phyloP scores from a whole-genome alignment of 2,888 invertebrate genomes.

The Theodoxus fluviatilis region DNA sequence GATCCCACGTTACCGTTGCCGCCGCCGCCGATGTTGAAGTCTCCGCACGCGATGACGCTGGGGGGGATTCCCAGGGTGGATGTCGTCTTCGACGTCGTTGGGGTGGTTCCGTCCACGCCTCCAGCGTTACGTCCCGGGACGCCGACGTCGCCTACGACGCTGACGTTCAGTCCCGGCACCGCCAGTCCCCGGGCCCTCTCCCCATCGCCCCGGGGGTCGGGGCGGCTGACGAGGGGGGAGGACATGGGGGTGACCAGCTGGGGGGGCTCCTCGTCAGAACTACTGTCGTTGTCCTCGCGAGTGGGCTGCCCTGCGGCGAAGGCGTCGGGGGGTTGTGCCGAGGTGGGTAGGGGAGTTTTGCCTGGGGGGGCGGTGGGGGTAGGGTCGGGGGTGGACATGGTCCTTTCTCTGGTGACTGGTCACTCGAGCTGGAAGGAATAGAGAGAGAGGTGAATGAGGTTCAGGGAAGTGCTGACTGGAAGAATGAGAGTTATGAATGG shows the following conservation, averaged over 20 bases:
- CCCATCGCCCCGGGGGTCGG: background rate
- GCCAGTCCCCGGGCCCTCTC: slow-evolving; percentile 21
- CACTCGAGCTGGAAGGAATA: too few species aligned
- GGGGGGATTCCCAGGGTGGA: background rate
- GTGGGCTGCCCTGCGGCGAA: too few species aligned
- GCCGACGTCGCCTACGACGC: background rate
- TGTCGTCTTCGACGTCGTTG: slow-evolving; percentile 18
- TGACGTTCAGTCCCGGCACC: too few species aligned
- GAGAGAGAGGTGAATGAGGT: too few species aligned
- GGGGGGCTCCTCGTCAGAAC: background rate
- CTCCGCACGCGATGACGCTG: slow-evolving; percentile 1
- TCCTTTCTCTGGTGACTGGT: too few species aligned
- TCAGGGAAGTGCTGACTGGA: too few species aligned
- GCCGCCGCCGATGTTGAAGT: slow-evolving; percentile 15
- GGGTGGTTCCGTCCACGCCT: background rate
- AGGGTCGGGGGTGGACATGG: too few species aligned
- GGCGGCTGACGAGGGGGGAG: slow-evolving; percentile 1
- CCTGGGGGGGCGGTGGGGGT: too few species aligned
- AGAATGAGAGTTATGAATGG: too few species aligned
- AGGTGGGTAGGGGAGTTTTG: too few species aligned
- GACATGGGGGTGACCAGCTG: background rate
- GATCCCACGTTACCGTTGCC: slow-evolving; percentile 20
- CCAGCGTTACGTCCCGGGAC: slow-evolving; percentile 7
- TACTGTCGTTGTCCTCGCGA: background rate
- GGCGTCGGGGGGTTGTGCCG: too few species aligned